phyloP scores from a whole-genome alignment of 2,888 invertebrate species.

The Philaethria dido region DNA sequence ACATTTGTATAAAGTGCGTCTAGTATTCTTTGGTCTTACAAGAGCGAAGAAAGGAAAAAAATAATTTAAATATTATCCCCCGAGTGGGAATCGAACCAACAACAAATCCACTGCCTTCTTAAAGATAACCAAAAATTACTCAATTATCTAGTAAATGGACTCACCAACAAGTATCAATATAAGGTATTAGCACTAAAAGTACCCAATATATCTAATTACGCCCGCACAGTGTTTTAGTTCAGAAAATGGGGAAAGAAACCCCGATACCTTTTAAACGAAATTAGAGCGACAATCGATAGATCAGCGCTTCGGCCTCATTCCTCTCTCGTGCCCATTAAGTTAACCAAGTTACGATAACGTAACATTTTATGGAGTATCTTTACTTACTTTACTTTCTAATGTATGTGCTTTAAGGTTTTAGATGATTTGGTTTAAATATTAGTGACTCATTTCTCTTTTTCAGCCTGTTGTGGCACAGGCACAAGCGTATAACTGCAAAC shows the following conservation, averaged over 20 bases:
- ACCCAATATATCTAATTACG: conserved; percentile 22
- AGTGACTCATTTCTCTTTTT: too few species aligned
- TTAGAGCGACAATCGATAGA: conserved; percentile 42
- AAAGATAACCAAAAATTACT: background rate
- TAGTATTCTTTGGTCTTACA: too few species aligned
- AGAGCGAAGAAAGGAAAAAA: too few species aligned
- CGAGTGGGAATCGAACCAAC: too few species aligned
- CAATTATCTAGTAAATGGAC: background rate
- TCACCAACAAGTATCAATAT: background rate
- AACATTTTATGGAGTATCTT: conserved; percentile 41
- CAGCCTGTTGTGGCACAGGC: too few species aligned
- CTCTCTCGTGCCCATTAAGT: conserved; percentile 43
- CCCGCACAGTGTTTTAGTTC: conserved; percentile 10
- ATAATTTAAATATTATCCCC: too few species aligned
- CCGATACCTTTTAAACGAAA: conserved; percentile 40
- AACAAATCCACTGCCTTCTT: too few species aligned
- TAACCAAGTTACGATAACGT: conserved; percentile 45
- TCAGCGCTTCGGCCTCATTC: conserved; percentile 41
- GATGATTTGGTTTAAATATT: too few species aligned
- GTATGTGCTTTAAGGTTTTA: too few species aligned
- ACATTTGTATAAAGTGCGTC: too few species aligned
- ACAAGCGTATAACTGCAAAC: too few species aligned
- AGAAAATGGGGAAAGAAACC: conserved; percentile 26
- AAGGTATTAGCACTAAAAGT: background rate
- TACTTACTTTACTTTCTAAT: conserved; percentile 30